phyloP scores from a whole-genome alignment of 2,888 invertebrate species.

The Phorcus lineatus region DNA sequence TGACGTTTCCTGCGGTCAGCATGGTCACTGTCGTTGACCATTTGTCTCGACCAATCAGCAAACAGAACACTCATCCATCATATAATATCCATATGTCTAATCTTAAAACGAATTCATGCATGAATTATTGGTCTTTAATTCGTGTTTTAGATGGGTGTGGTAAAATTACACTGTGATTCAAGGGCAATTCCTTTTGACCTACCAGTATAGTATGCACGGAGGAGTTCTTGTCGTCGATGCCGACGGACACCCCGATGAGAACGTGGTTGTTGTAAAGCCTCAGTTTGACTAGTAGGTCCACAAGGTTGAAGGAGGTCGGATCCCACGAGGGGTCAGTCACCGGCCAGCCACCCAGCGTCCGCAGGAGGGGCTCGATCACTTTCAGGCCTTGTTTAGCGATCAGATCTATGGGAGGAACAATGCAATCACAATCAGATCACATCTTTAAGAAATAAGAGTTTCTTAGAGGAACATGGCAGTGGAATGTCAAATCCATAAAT shows the following conservation, averaged over 20 bases:
- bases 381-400: conserved; percentile 21
- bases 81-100: too few species aligned
- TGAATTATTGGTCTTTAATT: too few species aligned
- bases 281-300: conserved; percentile 78
- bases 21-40: too few species aligned
- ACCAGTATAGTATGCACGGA: conserved; percentile 91
- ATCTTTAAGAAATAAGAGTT: too few species aligned
- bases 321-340: conserved; percentile 79
- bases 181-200: conserved; percentile 22
- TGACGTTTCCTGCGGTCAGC: too few species aligned
- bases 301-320: conserved; percentile 74
- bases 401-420: background rate
- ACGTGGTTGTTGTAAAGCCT: conserved; percentile 84
- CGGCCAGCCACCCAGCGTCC: conserved; percentile 92
- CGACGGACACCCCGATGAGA: conserved; percentile 77
- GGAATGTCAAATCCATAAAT: too few species aligned
- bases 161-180: background rate
- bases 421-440: too few species aligned
- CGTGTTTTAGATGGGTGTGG: too few species aligned
- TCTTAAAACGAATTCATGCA: too few species aligned
- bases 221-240: conserved; percentile 92
- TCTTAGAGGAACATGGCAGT: too few species aligned
- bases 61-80: too few species aligned
- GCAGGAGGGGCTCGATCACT: conserved; percentile 1
- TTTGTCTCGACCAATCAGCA: too few species aligned